Percentiles rank a stretch among this genome's conserved stretches.
phyloP scores from a whole-genome alignment of 2,888 invertebrate species.

The Coleophora flavipennella region DNA sequence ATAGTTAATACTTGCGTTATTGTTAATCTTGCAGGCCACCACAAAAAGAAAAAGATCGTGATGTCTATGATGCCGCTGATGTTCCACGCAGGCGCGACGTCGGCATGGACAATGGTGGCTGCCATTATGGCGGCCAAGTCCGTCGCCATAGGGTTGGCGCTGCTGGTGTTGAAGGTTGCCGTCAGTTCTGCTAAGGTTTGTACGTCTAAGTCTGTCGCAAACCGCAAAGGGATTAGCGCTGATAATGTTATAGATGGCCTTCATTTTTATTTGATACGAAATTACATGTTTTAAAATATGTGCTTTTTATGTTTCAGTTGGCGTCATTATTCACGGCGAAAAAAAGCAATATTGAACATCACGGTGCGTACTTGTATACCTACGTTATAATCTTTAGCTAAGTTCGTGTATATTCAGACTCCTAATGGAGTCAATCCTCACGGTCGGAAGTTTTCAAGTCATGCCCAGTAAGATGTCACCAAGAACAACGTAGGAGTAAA shows the following conservation, averaged over 20 bases:
- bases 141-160: slow-evolving; percentile 41
- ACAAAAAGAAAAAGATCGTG: slow-evolving; percentile 45
- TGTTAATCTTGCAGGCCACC: slow-evolving; percentile 10
- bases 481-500: too few relatives aligned
- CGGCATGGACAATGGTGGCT: slow-evolving; percentile 55
- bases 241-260: too few relatives aligned
- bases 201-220: too few relatives aligned
- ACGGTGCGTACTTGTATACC: slow-evolving; percentile 38
- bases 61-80: slow-evolving; percentile 48
- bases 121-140: slow-evolving; percentile 50
- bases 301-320: slow-evolving; percentile 31
- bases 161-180: slow-evolving; percentile 59
- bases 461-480: too few relatives aligned
- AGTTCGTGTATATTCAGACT: too few relatives aligned
- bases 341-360: slow-evolving; percentile 36
- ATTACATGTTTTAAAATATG: neutral
- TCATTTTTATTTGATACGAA: too few relatives aligned
- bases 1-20: too few relatives aligned
- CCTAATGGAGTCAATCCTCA: too few relatives aligned
- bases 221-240: too few relatives aligned
- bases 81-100: slow-evolving; percentile 55
- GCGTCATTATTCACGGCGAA: slow-evolving; percentile 49
- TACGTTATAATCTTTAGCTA: too few relatives aligned
- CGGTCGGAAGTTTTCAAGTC: too few relatives aligned
- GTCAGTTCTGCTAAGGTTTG: slow-evolving; percentile 59